phyloP scores from a whole-genome alignment of 2,113 vertebrate species.

The Dipodomys ordii region DNA sequence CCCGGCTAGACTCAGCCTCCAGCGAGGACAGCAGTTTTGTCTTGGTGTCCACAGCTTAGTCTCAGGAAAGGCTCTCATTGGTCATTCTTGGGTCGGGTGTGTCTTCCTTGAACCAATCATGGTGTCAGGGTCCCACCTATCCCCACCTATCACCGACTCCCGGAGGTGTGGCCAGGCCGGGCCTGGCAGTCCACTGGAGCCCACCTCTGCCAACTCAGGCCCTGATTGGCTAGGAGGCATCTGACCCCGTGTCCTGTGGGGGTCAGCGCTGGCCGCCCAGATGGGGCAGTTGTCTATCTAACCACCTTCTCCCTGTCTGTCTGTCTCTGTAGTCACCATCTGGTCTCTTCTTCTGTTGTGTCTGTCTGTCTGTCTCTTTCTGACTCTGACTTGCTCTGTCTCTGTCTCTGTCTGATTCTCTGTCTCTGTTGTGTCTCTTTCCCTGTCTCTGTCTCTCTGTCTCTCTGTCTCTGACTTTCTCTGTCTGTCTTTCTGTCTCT shows the following conservation, averaged over 20 bases:
- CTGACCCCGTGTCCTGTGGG: not conserved
- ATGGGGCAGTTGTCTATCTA: not conserved
- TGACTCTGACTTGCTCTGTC: too few relatives aligned
- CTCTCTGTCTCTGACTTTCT: too few relatives aligned
- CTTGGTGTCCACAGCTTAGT: not conserved
- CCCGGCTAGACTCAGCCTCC: not conserved
- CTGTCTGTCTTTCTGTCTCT: too few relatives aligned
- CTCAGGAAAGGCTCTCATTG: conserved; percentile 26
- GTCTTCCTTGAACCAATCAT: not conserved
- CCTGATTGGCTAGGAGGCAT: not conserved
- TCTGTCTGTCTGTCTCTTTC: not conserved
- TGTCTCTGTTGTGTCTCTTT: not conserved
- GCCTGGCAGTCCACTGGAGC: too few relatives aligned
- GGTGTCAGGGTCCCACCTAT: too few relatives aligned
- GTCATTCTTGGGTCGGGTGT: not conserved
- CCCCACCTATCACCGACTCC: not conserved
- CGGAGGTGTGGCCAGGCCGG: not conserved
- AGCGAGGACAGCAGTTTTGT: not conserved
- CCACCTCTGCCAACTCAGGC: not conserved
- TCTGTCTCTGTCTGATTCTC: too few relatives aligned
- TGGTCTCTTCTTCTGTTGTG: too few relatives aligned
- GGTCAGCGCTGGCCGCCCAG: not conserved
- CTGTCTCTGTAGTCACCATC: too few relatives aligned
- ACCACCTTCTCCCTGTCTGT: too few relatives aligned
- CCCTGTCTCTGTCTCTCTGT: too few relatives aligned